Base-by-base conservation (phyloP, 2,113 vertebrate species). In the Acrocephalus arundinaceus region DNA sequence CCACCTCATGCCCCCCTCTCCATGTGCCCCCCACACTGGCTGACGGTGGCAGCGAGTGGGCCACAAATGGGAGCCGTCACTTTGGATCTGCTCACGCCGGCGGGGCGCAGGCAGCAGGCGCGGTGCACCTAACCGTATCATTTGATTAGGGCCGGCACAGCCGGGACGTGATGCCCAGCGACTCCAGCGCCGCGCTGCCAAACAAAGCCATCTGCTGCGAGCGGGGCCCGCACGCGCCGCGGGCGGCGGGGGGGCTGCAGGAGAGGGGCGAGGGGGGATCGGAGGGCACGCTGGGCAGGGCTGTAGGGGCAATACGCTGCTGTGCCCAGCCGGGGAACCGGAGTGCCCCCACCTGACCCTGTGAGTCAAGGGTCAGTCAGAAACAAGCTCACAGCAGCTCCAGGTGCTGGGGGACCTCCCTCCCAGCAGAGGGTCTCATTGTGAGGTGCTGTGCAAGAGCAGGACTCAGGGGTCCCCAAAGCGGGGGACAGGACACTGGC, bases 41-140 rank as follows among this genome's bases (percentile, higher is more conserved):
- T 67, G 80, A 90, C 1, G 75, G 75, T 6, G 15, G 88, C 87
- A 93, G 75, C 2, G 15, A 91, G 81, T 1, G 4, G 78, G 92
- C 74, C 87, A 39, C 96, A 95, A 96, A 94, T 24, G 91, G 96
- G 94, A 97, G 93, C 93, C 87, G 59, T 96, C 83, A 41, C 57
- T 90, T 71, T 20, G 41, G 91, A 93, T 97, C 93, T 91, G 75
- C 89, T 94, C 93, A 90, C 27, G 95, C 93, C 51, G 12, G 83
- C 86, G 72, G 95, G 94, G 89, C 9, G 43, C 94, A 13, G 96
- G 97, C 97, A 96, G 96, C 96, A 96, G 96, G 89, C 91, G 88
- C 92, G 45, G 97, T 97, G 95, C 97, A 96, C 94, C 95, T 87
- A 96, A 96, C 96, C 97, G 91, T 97, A 76, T 98, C 97, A 98